Base-by-base conservation (phyloP, 2,888 invertebrate genomes). In the Strigamia crassipes region DNA sequence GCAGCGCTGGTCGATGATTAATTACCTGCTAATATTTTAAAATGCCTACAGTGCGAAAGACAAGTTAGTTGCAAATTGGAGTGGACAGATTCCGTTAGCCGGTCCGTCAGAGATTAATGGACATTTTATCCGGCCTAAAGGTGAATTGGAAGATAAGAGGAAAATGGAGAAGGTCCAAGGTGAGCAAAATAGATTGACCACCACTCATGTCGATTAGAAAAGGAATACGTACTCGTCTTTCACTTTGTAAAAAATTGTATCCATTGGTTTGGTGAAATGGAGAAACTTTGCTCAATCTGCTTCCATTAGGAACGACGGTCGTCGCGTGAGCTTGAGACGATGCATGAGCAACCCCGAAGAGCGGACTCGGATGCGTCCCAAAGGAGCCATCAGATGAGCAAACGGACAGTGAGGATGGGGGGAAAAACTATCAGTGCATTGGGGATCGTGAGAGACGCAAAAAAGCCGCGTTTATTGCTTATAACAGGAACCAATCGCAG, bases 401-500 rank as follows among this genome's bases (percentile, higher is more conserved):
- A 66, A 66, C 61, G 61, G 61, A 66, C 61, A 66, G 21, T 23
- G 12, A 66, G 21, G 61, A 15, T 21, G 23, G 61, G 21, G 23
- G 23, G 18, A 66, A 66, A 66, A 66, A 66, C 61, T 21, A 66
- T 66, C 61, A 23, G 61, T 18, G 21, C 61, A 21, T 12, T n/a
- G 61, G 61, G 61, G 61, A 46, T 66, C 23, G 61, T 21, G 18
- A 66, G 61, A 66, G 23, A 66, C 46, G 46, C 46, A 66, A 66
- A 66, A 66, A 66, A 46, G 46, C 46, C 15, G 61, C 61, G 61
- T 66, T 66, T 66, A 66, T 66, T 66, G 61, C 61, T 66, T 66
- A 66, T 23, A 66, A 66, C 61, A 66, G 23, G 61, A 66, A 66
- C 61, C 61, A 66, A 66, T 66, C 61, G 61, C 61, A 66, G 61